Base-by-base conservation (phyloP, 2,888 invertebrate species). In the Xestia xanthographa region DNA sequence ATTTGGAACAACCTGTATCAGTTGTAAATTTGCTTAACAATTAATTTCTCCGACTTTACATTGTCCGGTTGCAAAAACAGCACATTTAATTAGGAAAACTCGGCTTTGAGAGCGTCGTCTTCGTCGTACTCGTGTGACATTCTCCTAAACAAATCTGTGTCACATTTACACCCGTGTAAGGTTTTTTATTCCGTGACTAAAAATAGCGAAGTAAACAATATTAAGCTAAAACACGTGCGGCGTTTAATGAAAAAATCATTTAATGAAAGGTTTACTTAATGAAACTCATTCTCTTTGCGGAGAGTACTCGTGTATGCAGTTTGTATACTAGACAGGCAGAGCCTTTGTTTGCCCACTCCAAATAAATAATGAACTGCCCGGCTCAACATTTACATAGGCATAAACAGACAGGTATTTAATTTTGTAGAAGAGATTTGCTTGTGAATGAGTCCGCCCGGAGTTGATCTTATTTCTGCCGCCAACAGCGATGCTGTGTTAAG, bases 281-380 rank as follows among this genome's bases (percentile, higher is more conserved):
- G 68, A 83, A 81, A 79, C 65, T 79, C 73, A 72, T 72, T 79
- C 45, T 63, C 69, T 53, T 58, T 34, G 53, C 53, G 60, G 66
- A 48, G 41, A 58, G 60, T 71, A 62, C 71, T 83, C 60, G 38
- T 72, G 69, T 79, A 74, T 85, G 66, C 73, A 63, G 74, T 77
- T 82, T 70, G 73, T 75, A 62, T 50, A 58, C 26, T 56, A 14
- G 14, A n/a, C n/a, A 53, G 53, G 65, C 71, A 66, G n/a, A 69
- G 38, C 70, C 38, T 60, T 53, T 70, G 68, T 70, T 72, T 72
- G 58, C 38, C 60, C 56, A 41, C 68, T 66, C 22, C 11, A 75
- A 76, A 78, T 78, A 86, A 77, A 84, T 80, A 72, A 84, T 84
- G 62, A 71, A 78, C 14, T 58, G 48, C 5, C 65, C 1, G 38